Evolutionary conservation across 1,140 invertebrate species (phyloP).

Genomic region (Geopemphigus sp.): DNA sequence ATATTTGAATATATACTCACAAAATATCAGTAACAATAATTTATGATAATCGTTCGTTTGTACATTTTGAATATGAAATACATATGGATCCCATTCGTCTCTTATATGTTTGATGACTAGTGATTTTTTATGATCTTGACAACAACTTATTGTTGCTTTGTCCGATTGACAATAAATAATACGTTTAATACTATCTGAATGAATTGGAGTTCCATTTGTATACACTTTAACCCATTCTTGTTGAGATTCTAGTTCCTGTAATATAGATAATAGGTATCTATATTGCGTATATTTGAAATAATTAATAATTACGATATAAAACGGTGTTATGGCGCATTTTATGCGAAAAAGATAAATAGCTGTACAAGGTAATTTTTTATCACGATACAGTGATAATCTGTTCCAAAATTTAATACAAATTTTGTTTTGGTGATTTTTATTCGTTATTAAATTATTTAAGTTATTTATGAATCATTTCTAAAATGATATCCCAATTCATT

Average conservation of each 20-base stretch:
- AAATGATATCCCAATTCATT: no score
- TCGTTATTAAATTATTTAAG: background rate
- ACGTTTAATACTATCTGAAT: conserved; percentile 56
- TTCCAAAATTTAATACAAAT: no score
- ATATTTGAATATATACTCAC: background rate
- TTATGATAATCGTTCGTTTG: conserved; percentile 27
- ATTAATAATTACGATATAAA: no score
- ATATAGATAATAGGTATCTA: background rate
- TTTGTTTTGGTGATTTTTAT: no score
- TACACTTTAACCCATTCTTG: conserved; percentile 56
- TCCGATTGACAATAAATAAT: conserved; percentile 56
- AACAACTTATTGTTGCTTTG: conserved; percentile 58
- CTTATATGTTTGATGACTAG: conserved; percentile 57
- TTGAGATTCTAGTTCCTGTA: conserved; percentile 57
- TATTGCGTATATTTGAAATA: no score
- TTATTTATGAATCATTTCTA: no score
- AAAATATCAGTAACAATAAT: background rate
- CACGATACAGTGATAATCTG: no score
- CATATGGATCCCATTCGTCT: conserved; percentile 57
- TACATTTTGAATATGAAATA: conserved; percentile 59
- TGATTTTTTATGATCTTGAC: conserved; percentile 57
- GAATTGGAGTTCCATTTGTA: conserved; percentile 55
- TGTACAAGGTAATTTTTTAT: no score
- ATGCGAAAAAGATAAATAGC: no score
- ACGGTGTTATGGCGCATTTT: no score